Conservation (phyloP, 37 sponge, comb jelly and placozoan genomes). For the Ianthella basta region DNA sequence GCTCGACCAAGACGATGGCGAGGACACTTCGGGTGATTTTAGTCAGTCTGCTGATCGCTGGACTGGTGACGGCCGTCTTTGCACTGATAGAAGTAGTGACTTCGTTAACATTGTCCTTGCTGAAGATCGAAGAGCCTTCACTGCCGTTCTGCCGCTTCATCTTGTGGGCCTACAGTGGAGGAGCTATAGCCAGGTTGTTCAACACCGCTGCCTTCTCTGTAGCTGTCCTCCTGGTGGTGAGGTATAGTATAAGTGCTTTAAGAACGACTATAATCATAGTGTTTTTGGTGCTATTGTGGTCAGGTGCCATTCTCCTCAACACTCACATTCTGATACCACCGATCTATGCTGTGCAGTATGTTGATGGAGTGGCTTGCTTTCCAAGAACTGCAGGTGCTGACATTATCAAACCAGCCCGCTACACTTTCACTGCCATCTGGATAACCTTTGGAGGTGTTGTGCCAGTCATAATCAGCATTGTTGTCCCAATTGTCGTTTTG, state of each 20-base stretch:
- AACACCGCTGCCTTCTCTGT: not conserved
- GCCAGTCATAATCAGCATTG: not conserved
- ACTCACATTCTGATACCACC: not conserved
- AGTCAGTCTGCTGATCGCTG: not conserved
- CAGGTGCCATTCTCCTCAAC: constrained; percentile 1
- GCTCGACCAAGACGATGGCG: not conserved
- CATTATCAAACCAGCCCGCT: constrained; percentile 13
- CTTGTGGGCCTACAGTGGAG: not conserved
- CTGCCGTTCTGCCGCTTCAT: not conserved
- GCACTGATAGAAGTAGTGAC: not conserved
- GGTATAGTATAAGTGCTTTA: not conserved
- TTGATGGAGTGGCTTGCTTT: not conserved
- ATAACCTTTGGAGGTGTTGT: not conserved
- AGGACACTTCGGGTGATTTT: not conserved
- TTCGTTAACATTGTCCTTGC: not conserved
- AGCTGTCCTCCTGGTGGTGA: not conserved
- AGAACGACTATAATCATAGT: not conserved
- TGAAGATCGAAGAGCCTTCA: not conserved
- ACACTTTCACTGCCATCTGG: constrained; percentile 1
- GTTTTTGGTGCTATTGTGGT: not conserved
- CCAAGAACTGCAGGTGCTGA: not conserved
- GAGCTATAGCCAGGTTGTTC: not conserved
- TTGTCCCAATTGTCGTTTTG: not conserved
- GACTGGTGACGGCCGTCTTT: not conserved
- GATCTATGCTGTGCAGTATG: not conserved